These are phyloP conservation scores for Galerucella pusilla DNA, from an alignment of 2,888 invertebrate species.

Conservation along the genomic window DNA sequence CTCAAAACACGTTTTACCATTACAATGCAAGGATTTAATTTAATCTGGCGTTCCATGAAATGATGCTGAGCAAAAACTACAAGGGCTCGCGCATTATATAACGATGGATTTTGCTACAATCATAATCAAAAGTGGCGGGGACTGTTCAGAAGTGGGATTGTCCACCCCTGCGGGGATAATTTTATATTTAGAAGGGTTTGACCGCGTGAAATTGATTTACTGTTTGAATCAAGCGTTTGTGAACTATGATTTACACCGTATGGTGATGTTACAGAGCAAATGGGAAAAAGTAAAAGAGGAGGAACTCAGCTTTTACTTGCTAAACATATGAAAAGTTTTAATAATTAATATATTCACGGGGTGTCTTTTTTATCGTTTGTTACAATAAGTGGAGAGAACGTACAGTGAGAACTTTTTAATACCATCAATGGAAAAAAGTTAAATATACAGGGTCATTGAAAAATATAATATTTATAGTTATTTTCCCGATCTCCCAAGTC, in stretches of 20 bases:
- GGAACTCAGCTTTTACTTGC: background rate
- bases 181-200: constrained; percentile 50
- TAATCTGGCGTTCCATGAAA: constrained; percentile 58
- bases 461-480: background rate
- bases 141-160: constrained; percentile 39
- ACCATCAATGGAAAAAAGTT: background rate
- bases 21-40: constrained; percentile 64
- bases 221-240: constrained; percentile 34
- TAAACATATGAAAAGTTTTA: background rate
- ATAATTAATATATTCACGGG: constrained; percentile 8
- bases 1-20: constrained; percentile 63
- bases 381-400: background rate
- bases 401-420: background rate
- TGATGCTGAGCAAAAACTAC: constrained; percentile 51
- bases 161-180: constrained; percentile 50
- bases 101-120: constrained; percentile 58
- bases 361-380: constrained; percentile 2
- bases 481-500: too few relatives aligned
- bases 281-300: background rate
- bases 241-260: constrained; percentile 36
- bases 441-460: background rate
- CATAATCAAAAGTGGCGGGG: constrained; percentile 49
- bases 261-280: constrained; percentile 20
- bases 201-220: constrained; percentile 53
- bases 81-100: constrained; percentile 47